phyloP scores from a whole-genome alignment of 2,797 vertebrate species.

The Dermochelys coriacea region DNA sequence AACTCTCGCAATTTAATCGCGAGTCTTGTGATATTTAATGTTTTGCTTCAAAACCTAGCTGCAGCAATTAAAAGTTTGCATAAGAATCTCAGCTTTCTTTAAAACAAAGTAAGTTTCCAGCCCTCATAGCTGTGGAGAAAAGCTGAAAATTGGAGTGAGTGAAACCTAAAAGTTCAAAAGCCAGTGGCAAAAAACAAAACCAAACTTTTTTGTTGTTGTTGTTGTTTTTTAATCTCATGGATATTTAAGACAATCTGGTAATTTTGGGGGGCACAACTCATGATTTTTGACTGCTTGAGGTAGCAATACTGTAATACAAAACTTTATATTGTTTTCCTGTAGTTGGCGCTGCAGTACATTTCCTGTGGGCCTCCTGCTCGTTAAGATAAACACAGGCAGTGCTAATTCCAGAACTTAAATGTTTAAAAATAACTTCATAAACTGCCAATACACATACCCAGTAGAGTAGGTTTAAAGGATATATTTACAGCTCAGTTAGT shows the following conservation, averaged over 20 bases:
- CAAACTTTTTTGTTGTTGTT: background rate
- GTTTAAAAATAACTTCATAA: background rate
- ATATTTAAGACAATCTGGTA: background rate
- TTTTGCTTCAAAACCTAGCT: background rate
- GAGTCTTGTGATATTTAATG: background rate
- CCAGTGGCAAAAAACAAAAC: background rate
- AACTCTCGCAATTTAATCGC: background rate
- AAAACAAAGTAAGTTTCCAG: background rate
- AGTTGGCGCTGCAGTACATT: background rate
- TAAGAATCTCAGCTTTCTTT: background rate
- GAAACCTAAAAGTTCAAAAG: background rate
- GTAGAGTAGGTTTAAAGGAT: accelerated
- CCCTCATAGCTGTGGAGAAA: background rate
- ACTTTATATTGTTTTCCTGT: background rate
- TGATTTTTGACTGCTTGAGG: background rate
- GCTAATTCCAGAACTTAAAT: background rate
- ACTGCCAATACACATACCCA: background rate
- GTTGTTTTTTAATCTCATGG: background rate
- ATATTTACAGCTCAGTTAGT: background rate
- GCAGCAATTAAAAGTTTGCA: background rate
- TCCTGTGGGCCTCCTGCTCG: background rate
- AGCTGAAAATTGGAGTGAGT: background rate
- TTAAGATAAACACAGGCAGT: background rate
- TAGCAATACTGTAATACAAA: background rate
- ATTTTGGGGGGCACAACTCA: background rate